Evolutionary conservation across 2,888 invertebrate species (phyloP).

Genomic region (Gryllus longicercus): DNA sequence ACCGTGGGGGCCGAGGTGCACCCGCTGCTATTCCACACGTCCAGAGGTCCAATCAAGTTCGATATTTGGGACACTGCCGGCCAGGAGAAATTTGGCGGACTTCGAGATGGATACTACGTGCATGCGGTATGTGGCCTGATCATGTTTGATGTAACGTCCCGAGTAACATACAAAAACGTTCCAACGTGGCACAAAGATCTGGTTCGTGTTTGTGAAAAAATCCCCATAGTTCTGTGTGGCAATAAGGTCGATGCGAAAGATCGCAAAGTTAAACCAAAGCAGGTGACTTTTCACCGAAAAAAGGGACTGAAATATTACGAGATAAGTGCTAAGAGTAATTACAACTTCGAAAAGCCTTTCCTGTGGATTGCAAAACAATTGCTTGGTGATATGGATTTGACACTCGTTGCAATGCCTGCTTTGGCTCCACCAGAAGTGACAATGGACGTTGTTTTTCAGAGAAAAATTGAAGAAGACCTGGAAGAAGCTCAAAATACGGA

Average conservation of each 20-base stretch:
- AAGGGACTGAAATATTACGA: conserved; percentile 62
- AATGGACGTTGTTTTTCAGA: conserved; percentile 56
- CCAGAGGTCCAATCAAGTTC: conserved; percentile 57
- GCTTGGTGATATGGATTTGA: conserved; percentile 60
- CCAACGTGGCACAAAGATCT: conserved; percentile 64
- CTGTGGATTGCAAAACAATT: conserved; percentile 62
- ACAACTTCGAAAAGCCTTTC: conserved; percentile 67
- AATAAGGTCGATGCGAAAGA: conserved; percentile 66
- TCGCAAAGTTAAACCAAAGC: conserved; percentile 62
- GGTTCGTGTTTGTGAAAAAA: conserved; percentile 61
- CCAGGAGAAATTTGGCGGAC: conserved; percentile 63
- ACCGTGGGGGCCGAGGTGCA: conserved; percentile 65
- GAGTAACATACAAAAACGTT: conserved; percentile 64
- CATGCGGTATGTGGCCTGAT: conserved; percentile 62
- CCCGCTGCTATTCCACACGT: conserved; percentile 61
- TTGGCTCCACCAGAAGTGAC: conserved; percentile 59
- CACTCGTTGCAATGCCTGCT: conserved; percentile 62
- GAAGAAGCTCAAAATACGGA: conserved; percentile 53
- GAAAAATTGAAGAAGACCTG: conserved; percentile 56
- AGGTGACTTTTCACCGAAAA: conserved; percentile 61
- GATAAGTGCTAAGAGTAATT: conserved; percentile 63
- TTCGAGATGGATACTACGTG: conserved; percentile 63
- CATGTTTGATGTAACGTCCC: conserved; percentile 64
- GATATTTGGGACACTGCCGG: conserved; percentile 66
- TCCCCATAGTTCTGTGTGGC: conserved; percentile 61